A percentile compares a stretch with the other conserved stretches of the same genome.
Evolutionary conservation across 2,888 invertebrate species (phyloP).

Genomic region (Stratiomys singularior): DNA sequence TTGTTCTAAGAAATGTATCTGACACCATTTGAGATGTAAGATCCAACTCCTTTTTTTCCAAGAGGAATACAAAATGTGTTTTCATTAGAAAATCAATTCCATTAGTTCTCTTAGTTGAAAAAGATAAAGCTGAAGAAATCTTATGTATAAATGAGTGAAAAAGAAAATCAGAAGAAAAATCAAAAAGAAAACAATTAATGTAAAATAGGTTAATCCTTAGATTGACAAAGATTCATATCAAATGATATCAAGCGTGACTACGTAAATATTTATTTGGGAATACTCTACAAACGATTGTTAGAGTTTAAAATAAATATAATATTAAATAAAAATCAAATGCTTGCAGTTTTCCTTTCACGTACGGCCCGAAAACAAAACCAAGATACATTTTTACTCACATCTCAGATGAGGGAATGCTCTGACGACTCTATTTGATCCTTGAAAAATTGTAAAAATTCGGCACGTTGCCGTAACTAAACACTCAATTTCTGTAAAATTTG

Average conservation of each 20-base stretch:
- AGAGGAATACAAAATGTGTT: conserved; percentile 20
- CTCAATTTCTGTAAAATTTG: too few species aligned
- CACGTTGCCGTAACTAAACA: neutral
- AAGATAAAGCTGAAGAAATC: neutral
- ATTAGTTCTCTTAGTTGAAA: conserved; percentile 37
- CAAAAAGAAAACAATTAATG: conserved; percentile 9
- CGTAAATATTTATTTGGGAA: conserved; percentile 37
- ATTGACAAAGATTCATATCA: conserved; percentile 5
- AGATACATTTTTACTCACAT: too few species aligned
- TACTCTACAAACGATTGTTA: conserved; percentile 38
- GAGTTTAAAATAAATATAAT: conserved; percentile 35
- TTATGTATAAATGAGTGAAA: conserved; percentile 8
- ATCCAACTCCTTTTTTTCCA: conserved; percentile 25
- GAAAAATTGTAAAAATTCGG: conserved; percentile 6
- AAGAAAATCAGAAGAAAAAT: conserved; percentile 47
- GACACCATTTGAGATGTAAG: conserved; percentile 24
- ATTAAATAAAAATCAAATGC: neutral
- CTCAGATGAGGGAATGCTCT: too few species aligned
- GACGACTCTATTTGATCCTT: neutral
- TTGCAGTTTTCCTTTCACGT: conserved; percentile 33
- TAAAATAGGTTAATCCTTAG: neutral
- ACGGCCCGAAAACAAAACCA: too few species aligned
- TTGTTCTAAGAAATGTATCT: neutral
- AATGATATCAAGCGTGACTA: conserved; percentile 15
- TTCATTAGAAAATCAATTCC: conserved; percentile 35